Percentiles rank a stretch among this genome's conserved stretches.
Evolutionary conservation across 2,888 invertebrate species (phyloP).

Genomic region (Rhynchonema sp.): DNA sequence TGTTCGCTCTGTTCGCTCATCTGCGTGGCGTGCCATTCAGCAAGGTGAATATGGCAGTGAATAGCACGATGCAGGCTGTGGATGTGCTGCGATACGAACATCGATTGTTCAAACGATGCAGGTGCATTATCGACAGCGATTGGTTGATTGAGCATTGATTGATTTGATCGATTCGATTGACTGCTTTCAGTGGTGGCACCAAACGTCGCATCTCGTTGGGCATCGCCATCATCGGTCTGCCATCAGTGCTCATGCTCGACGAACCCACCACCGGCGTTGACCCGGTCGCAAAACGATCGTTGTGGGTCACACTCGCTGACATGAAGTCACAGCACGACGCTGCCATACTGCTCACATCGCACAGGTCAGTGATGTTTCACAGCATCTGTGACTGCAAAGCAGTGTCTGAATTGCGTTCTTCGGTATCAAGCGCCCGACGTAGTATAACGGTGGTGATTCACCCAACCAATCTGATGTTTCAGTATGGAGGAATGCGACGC

Average conservation of each 20-base stretch:
- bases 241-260: conserved; percentile 48
- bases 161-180: too few relatives aligned
- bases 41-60: background rate
- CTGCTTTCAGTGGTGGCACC: conserved; percentile 48
- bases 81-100: background rate
- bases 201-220: conserved; percentile 52
- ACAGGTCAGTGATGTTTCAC: too few relatives aligned
- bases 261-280: conserved; percentile 49
- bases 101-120: background rate
- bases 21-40: conserved; percentile 40
- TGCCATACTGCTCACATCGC: conserved; percentile 42
- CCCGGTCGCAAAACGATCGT: conserved; percentile 51
- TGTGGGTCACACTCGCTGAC: conserved; percentile 53
- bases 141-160: too few relatives aligned
- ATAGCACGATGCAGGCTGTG: background rate
- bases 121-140: too few relatives aligned
- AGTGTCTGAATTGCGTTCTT: too few relatives aligned
- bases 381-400: too few relatives aligned
- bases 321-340: background rate
- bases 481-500: background rate
- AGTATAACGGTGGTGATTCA: too few relatives aligned
- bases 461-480: background rate
- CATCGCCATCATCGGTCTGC: conserved; percentile 46
- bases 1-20: conserved; percentile 42
- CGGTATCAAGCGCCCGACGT: too few relatives aligned